Conservation (phyloP, 2,113 vertebrate genomes). For the Phoenicopterus ruber region DNA sequence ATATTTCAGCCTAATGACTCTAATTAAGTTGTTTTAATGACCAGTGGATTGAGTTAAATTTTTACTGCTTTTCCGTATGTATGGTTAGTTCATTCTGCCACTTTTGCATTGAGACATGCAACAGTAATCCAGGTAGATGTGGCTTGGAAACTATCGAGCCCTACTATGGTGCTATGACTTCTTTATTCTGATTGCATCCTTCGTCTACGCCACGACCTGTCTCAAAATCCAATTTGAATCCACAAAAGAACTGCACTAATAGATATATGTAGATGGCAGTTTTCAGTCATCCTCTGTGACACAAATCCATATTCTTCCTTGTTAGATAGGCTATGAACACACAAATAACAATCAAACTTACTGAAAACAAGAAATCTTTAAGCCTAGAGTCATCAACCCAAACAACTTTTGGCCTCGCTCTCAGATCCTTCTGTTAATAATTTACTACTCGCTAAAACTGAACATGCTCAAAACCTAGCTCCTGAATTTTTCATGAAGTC, state of each 20-base stretch:
- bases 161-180: neutral
- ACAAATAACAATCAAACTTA: neutral
- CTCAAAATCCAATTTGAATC: neutral
- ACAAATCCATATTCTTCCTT: neutral
- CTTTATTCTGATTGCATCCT: neutral
- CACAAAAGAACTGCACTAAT: neutral
- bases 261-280: neutral
- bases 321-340: neutral
- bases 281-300: neutral
- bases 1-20: neutral
- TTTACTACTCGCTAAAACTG: neutral
- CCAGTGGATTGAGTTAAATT: neutral
- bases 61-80: neutral
- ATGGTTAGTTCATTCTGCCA: neutral
- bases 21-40: neutral
- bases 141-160: neutral
- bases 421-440: neutral
- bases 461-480: neutral
- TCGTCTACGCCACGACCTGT: neutral
- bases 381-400: neutral
- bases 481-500: slow-evolving; percentile 5
- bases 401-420: neutral
- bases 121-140: neutral
- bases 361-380: neutral
- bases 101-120: neutral